Percentiles rank a stretch among this genome's conserved stretches.
Evolutionary conservation across 2,888 invertebrate genomes (phyloP).

Genomic region (Crioceris asparagi): DNA sequence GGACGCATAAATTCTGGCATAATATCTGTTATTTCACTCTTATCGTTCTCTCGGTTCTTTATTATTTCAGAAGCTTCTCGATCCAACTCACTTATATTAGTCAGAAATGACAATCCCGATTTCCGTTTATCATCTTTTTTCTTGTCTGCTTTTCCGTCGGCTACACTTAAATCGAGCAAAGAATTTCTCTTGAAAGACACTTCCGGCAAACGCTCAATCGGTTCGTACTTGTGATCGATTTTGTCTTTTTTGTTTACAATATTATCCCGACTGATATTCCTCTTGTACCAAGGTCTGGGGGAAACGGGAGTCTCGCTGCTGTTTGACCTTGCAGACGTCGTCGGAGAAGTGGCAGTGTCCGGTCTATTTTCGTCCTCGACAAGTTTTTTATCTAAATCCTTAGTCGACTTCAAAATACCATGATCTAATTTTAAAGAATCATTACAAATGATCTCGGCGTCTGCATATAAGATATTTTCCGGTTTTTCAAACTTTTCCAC

Average conservation of each 20-base stretch:
- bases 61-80: conserved; percentile 68
- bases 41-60: conserved; percentile 29
- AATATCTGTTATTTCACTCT: conserved; percentile 34
- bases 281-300: conserved; percentile 58
- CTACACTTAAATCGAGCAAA: conserved; percentile 28
- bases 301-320: conserved; percentile 36
- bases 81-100: conserved; percentile 70
- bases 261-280: conserved; percentile 34
- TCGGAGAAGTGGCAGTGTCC: conserved; percentile 20
- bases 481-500: conserved; percentile 22
- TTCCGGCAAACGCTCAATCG: conserved; percentile 39
- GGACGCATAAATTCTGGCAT: conserved; percentile 37
- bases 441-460: conserved; percentile 32
- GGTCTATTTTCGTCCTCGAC: conserved; percentile 16
- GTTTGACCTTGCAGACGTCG: conserved; percentile 25
- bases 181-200: conserved; percentile 45
- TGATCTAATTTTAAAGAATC: conserved; percentile 41
- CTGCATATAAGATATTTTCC: conserved; percentile 19
- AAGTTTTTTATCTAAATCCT: conserved; percentile 25
- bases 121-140: conserved; percentile 42
- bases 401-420: conserved; percentile 39
- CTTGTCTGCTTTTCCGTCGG: conserved; percentile 23
- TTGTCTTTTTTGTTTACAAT: conserved; percentile 31
- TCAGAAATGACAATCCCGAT: conserved; percentile 50
- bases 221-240: conserved; percentile 27